Evolutionary conservation across 2,797 vertebrate species (phyloP).

Genomic region (Peromyscus eremicus): DNA sequence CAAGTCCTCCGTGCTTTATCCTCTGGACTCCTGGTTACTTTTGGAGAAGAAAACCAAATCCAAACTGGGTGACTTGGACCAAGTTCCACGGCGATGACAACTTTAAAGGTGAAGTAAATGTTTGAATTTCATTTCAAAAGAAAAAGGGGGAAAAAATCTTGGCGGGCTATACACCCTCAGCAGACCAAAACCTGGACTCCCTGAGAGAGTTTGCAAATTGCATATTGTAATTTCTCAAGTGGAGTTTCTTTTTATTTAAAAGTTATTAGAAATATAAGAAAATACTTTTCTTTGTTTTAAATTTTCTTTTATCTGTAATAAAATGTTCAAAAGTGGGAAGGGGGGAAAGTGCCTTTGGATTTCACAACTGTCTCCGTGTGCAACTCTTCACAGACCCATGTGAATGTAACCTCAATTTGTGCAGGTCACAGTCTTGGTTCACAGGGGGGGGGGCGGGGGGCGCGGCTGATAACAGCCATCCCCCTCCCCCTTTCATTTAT

Average conservation of each 20-base stretch:
- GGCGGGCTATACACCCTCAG: not conserved
- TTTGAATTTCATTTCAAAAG: constrained; percentile 17
- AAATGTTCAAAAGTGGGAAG: not conserved
- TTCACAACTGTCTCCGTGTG: not conserved
- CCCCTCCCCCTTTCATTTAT: not conserved
- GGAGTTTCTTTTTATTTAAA: constrained; percentile 26
- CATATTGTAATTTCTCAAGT: constrained; percentile 39
- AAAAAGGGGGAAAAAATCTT: not conserved
- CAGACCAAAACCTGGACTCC: not conserved
- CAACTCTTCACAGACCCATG: not conserved
- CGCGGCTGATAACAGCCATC: not conserved
- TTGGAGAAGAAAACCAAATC: constrained; percentile 66
- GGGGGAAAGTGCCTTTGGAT: not conserved
- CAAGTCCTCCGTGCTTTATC: constrained; percentile 4
- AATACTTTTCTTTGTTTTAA: not conserved
- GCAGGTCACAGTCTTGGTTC: not conserved
- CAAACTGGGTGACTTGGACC: constrained; percentile 33
- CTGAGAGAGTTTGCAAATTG: not conserved
- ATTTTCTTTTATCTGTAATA: constrained; percentile 61
- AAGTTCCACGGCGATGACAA: constrained; percentile 27
- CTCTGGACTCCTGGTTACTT: constrained; percentile 49
- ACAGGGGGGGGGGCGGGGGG: not conserved
- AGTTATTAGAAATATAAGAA: constrained; percentile 15
- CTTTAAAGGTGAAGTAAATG: constrained; percentile 50
- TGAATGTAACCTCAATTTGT: not conserved